Evolutionary conservation across 1,140 invertebrate genomes (phyloP).

Genomic region (Plutomurus gul): DNA sequence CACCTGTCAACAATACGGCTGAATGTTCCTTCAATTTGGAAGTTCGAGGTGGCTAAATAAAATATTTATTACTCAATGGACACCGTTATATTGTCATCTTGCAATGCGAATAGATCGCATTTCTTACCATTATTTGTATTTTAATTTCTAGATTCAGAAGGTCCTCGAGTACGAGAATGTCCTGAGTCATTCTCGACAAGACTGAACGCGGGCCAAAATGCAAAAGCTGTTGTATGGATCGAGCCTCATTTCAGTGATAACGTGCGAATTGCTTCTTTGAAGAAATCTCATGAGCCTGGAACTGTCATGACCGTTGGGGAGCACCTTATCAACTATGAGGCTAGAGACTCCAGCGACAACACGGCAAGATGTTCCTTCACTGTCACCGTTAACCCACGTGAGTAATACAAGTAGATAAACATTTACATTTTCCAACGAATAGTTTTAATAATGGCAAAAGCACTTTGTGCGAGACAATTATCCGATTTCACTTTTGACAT

Average conservation of each 20-base stretch:
- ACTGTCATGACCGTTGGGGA: conserved; percentile 45
- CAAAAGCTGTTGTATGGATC: conserved; percentile 67
- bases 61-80: too few species aligned
- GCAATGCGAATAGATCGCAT: not conserved
- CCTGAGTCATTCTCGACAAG: conserved; percentile 67
- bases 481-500: too few species aligned
- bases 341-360: conserved; percentile 47
- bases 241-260: conserved; percentile 72
- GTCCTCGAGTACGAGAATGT: conserved; percentile 65
- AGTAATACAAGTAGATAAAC: too few species aligned
- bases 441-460: too few species aligned
- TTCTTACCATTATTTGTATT: conserved; percentile 30
- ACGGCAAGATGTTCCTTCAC: conserved; percentile 52
- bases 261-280: conserved; percentile 55
- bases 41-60: conserved; percentile 62
- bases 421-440: too few species aligned
- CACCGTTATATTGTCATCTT: too few species aligned
- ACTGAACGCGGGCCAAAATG: conserved; percentile 62
- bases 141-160: conserved; percentile 62
- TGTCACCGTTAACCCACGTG: conserved; percentile 48
- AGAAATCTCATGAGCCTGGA: conserved; percentile 53
- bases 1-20: conserved; percentile 62
- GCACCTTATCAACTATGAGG: conserved; percentile 53
- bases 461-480: too few species aligned
- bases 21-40: conserved; percentile 67